phyloP scores from a whole-genome alignment of 2,113 vertebrate genomes.

The Hippocampus guttulatus region DNA sequence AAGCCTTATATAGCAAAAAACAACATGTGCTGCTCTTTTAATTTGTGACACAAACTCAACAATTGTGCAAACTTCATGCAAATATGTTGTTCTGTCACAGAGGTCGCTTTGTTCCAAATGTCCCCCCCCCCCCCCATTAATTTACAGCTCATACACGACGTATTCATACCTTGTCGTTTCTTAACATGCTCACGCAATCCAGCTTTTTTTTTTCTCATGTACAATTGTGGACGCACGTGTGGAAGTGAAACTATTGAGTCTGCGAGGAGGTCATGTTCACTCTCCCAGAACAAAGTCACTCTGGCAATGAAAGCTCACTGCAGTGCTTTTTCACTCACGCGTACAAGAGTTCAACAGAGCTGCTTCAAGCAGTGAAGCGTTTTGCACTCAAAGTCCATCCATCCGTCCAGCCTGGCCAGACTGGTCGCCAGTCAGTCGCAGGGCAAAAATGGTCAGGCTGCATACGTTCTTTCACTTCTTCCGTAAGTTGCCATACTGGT shows the following conservation, averaged over 20 bases:
- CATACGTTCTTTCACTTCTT: not conserved
- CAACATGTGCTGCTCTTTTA: not conserved
- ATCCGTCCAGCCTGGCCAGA: not conserved
- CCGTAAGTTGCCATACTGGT: not conserved
- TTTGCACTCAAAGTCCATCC: not conserved
- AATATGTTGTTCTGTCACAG: slow-evolving; percentile 1
- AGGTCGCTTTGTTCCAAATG: no score
- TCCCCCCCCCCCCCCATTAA: no score
- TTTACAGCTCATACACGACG: no score
- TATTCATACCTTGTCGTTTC: not conserved
- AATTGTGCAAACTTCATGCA: not conserved
- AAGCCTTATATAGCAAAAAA: slow-evolving; percentile 5
- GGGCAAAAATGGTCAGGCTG: not conserved
- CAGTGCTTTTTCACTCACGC: slow-evolving; percentile 2
- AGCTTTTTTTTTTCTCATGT: not conserved
- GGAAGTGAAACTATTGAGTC: slow-evolving; percentile 3
- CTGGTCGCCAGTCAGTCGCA: not conserved
- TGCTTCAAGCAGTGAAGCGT: slow-evolving; percentile 3
- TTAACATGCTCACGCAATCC: not conserved
- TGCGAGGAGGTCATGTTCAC: not conserved
- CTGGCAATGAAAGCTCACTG: slow-evolving; percentile 4
- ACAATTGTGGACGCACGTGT: not conserved
- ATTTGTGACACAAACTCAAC: not conserved
- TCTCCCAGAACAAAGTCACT: slow-evolving; percentile 12
- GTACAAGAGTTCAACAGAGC: not conserved